phyloP scores from a whole-genome alignment of 2,797 vertebrate genomes.

The Masticophis lateralis region DNA sequence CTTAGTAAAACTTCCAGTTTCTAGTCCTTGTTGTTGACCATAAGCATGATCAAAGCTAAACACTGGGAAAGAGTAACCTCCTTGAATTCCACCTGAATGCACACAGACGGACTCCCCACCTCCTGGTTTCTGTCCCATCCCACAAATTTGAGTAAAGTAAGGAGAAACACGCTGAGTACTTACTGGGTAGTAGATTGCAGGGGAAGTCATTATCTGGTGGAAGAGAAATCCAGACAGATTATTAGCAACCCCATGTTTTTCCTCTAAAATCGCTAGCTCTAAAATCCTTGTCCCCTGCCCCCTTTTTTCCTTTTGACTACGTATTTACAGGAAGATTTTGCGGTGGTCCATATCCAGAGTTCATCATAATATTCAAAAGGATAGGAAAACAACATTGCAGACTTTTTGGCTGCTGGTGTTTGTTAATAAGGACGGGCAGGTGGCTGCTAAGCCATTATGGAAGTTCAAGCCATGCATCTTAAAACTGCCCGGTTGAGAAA shows the following conservation, averaged over 20 bases:
- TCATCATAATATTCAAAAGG: background rate
- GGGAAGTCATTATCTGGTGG: background rate
- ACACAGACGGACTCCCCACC: background rate
- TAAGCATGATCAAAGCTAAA: background rate
- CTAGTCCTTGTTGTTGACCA: background rate
- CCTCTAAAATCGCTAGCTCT: background rate
- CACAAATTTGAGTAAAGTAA: background rate
- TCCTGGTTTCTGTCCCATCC: background rate
- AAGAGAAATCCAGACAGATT: background rate
- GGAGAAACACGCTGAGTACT: background rate
- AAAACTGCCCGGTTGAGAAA: no score
- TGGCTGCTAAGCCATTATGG: no score
- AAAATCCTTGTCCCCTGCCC: no score
- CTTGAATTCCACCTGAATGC: background rate
- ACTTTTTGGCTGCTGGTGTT: background rate
- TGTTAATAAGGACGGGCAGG: background rate
- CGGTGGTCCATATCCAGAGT: background rate
- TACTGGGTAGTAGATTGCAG: background rate
- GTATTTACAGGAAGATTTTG: slow-evolving; percentile 40
- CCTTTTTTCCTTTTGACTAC: background rate
- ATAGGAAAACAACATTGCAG: background rate
- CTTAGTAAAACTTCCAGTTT: background rate
- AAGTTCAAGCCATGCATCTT: no score
- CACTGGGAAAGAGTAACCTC: background rate
- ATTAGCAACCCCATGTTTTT: no score